Evolutionary conservation across 2,888 invertebrate genomes (phyloP).

Genomic region (Xestia c-nigrum): DNA sequence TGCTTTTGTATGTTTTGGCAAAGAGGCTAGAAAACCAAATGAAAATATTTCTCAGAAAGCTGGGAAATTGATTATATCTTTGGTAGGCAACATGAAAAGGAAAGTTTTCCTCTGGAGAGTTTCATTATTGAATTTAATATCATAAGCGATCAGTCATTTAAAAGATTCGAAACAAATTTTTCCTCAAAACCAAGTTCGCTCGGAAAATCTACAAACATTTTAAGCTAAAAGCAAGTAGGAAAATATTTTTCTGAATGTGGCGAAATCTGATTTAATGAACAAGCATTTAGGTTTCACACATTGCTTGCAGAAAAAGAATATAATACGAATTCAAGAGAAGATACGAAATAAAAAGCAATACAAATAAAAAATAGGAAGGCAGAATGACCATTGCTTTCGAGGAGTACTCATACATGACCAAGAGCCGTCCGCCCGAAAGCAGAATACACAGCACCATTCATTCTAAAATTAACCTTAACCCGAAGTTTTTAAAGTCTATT

Average conservation of each 20-base stretch:
- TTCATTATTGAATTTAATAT: constrained; percentile 8
- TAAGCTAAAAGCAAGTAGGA: not conserved
- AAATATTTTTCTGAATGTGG: not conserved
- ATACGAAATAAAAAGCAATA: constrained; percentile 33
- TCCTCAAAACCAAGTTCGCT: not conserved
- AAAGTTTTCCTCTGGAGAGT: constrained; percentile 5
- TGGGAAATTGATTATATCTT: constrained; percentile 39
- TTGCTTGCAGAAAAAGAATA: not conserved
- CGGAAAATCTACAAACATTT: constrained; percentile 12
- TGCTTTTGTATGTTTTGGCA: constrained; percentile 51
- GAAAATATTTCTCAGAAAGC: constrained; percentile 25
- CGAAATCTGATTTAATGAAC: not conserved
- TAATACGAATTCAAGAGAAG: constrained; percentile 1
- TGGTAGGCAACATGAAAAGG: constrained; percentile 14
- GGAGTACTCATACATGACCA: constrained; percentile 51
- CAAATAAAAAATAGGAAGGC: constrained; percentile 43
- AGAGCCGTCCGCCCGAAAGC: constrained; percentile 44
- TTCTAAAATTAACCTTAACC: constrained; percentile 29
- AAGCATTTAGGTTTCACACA: not conserved
- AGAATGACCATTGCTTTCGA: constrained; percentile 53
- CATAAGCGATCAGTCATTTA: not conserved
- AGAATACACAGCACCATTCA: not conserved
- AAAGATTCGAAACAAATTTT: not conserved
- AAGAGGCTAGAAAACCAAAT: constrained; percentile 27
- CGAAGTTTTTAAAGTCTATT: constrained; percentile 1